Evolutionary conservation across 53 echinoderm and acorn worm genomes (phyloP).

Genomic region (Holothuria leucospilota): DNA sequence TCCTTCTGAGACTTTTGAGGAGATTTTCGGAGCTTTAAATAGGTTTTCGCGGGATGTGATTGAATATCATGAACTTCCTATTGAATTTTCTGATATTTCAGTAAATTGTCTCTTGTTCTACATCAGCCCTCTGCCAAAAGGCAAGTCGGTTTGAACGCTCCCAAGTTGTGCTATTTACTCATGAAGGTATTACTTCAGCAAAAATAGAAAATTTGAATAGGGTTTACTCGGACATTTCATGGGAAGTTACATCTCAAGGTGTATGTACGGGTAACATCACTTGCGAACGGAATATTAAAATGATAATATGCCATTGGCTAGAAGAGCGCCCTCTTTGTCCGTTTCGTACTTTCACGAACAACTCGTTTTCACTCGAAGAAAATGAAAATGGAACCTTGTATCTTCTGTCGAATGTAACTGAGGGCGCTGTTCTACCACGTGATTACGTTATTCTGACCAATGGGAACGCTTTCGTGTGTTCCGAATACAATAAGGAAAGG

Average conservation of each 20-base stretch:
- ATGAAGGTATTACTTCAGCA: neutral
- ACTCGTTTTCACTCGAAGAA: neutral
- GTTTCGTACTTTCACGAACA: neutral
- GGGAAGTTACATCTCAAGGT: neutral
- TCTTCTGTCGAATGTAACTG: neutral
- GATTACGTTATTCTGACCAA: neutral
- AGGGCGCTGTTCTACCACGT: neutral
- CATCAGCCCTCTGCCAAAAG: neutral
- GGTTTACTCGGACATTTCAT: neutral
- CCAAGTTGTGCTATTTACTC: neutral
- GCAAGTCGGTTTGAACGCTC: neutral
- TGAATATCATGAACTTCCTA: neutral
- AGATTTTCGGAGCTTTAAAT: too few relatives aligned
- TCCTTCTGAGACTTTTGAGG: too few relatives aligned
- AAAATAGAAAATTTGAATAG: neutral
- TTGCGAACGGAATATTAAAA: neutral
- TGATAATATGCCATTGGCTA: neutral
- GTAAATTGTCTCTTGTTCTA: neutral
- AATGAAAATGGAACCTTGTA: neutral
- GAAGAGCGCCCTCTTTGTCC: neutral
- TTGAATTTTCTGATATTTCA: neutral
- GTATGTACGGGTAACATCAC: too few relatives aligned
- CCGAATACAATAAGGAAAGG: neutral
- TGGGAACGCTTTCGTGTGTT: neutral
- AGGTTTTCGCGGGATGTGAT: neutral